These are phyloP conservation scores for Leptarthrus brevirostris DNA, from an alignment of 2,888 invertebrate genomes.

Conservation along the genomic window DNA sequence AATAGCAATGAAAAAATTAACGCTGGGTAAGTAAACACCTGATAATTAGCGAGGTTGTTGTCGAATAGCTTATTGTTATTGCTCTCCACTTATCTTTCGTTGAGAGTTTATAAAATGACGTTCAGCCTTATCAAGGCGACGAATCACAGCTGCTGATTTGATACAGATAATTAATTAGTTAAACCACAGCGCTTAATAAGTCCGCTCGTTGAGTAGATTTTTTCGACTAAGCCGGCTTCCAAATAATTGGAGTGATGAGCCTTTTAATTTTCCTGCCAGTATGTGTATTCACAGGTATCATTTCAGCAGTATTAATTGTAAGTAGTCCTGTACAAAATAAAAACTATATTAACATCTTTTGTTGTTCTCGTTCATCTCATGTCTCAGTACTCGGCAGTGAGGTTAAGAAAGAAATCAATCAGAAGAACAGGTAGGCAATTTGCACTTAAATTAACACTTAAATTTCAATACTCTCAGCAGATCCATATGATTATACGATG, in stretches of 20 bases:
- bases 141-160: background rate
- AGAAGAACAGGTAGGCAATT: constrained; percentile 9
- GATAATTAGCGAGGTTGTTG: too few relatives aligned
- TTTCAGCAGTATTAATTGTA: constrained; percentile 11
- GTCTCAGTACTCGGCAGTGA: constrained; percentile 13
- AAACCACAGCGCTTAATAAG: background rate
- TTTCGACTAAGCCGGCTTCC: too few relatives aligned
- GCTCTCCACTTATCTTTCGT: too few relatives aligned
- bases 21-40: too few relatives aligned
- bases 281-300: constrained; percentile 12
- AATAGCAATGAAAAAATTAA: too few relatives aligned
- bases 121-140: too few relatives aligned
- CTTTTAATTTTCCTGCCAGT: constrained; percentile 12
- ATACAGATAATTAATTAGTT: background rate
- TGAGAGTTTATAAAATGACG: too few relatives aligned
- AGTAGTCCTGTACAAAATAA: background rate
- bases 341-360: too few relatives aligned
- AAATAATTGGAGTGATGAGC: background rate
- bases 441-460: too few relatives aligned
- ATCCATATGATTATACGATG: background rate
- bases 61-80: too few relatives aligned
- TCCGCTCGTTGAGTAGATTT: background rate
- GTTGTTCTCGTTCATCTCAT: background rate
- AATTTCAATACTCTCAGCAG: background rate
- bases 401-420: background rate